Conservation (phyloP, 2,888 invertebrate genomes). For the Linyphia triangularis region DNA sequence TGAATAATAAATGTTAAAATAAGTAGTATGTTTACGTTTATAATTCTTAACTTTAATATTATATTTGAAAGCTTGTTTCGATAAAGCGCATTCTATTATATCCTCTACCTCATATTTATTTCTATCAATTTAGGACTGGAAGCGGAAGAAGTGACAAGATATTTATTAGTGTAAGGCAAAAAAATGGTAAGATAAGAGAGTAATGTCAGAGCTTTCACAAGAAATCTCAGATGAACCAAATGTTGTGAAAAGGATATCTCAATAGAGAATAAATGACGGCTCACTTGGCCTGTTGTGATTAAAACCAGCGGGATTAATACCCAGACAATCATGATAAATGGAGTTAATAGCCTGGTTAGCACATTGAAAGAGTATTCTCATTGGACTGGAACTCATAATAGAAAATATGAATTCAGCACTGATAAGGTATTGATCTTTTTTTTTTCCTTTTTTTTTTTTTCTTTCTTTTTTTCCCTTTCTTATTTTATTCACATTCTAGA, state of each 20-base stretch:
- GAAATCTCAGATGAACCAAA: neutral
- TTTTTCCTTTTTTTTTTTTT: no score
- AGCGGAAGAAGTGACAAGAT: neutral
- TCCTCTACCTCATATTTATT: no score
- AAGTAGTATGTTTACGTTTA: no score
- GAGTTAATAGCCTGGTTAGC: neutral
- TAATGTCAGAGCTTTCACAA: neutral
- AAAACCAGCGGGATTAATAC: neutral
- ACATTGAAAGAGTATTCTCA: neutral
- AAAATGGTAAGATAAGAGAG: slow-evolving; percentile 4
- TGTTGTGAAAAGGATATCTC: neutral
- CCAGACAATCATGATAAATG: neutral
- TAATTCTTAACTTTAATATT: no score
- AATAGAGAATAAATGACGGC: neutral
- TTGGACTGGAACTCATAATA: neutral
- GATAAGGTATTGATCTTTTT: no score
- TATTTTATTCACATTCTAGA: no score
- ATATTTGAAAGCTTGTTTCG: no score
- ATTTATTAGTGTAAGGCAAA: neutral
- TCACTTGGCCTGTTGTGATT: neutral
- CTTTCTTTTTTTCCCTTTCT: no score
- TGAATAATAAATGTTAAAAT: no score
- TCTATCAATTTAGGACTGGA: no score
- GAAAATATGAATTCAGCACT: no score
- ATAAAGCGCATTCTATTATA: no score